Percentiles rank a stretch among this genome's conserved stretches.
Evolutionary conservation across 2,113 vertebrate species (phyloP).

Genomic region (Indicator indicator): DNA sequence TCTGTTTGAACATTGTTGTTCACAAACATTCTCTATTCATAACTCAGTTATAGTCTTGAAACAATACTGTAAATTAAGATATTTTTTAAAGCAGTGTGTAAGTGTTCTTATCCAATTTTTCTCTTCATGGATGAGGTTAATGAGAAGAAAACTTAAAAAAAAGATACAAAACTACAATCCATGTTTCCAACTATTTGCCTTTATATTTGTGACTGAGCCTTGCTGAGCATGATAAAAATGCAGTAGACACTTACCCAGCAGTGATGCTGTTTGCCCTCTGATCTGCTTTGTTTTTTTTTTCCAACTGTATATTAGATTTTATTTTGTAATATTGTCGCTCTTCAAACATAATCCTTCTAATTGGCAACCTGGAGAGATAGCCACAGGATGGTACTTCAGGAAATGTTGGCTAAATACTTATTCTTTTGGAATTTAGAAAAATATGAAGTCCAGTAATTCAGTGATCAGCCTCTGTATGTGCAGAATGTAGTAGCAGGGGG

Average conservation of each 20-base stretch:
- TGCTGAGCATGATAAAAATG: neutral
- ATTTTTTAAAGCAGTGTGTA: neutral
- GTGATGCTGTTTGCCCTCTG: neutral
- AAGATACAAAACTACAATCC: neutral
- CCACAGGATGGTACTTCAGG: neutral
- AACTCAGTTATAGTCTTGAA: neutral
- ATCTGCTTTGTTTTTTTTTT: neutral
- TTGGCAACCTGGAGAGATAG: neutral
- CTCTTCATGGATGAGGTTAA: neutral
- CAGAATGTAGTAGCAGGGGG: neutral
- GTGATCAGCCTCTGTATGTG: neutral
- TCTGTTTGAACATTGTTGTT: neutral
- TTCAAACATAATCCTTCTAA: neutral
- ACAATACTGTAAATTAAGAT: neutral
- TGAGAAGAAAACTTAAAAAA: neutral
- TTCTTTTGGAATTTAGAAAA: neutral
- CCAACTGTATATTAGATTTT: neutral
- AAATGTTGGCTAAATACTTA: neutral
- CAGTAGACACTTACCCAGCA: neutral
- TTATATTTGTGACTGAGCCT: neutral
- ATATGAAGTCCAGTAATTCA: neutral
- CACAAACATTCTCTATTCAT: neutral
- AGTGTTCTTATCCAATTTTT: neutral
- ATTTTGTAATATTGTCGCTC: neutral
- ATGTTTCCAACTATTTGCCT: neutral